phyloP scores from a whole-genome alignment of 2,113 vertebrate genomes.

The Halichoerus grypus region DNA sequence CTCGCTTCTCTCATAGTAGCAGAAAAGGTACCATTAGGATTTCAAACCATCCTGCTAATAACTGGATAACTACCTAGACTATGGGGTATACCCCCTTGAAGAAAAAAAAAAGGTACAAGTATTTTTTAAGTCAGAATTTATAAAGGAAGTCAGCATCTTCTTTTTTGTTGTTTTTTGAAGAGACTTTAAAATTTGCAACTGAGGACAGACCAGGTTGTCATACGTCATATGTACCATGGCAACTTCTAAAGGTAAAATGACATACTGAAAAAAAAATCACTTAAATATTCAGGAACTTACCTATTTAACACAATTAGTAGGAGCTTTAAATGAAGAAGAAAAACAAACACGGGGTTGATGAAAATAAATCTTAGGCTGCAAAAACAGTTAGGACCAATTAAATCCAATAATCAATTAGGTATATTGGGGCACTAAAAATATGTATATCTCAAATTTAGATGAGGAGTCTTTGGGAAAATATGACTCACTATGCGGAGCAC shows the following conservation, averaged over 20 bases:
- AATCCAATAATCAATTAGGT: conserved; percentile 32
- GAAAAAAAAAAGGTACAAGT: not conserved
- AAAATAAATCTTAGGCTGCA: conserved; percentile 49
- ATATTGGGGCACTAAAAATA: not conserved
- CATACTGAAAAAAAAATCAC: conserved; percentile 16
- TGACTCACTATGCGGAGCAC: not conserved
- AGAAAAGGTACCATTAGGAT: not conserved
- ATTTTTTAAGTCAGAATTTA: conserved; percentile 10
- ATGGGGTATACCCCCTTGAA: not conserved
- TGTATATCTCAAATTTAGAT: not conserved
- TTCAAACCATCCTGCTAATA: not conserved
- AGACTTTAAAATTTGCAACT: not conserved
- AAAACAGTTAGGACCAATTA: conserved; percentile 41
- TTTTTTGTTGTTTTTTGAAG: not conserved
- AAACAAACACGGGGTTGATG: not conserved
- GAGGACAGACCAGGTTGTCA: not conserved
- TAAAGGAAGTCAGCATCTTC: not conserved
- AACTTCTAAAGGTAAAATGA: conserved; percentile 43
- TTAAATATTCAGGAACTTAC: conserved; percentile 24
- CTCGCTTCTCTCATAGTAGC: not conserved
- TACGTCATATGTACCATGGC: not conserved
- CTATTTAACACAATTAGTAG: conserved; percentile 18
- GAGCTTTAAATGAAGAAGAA: conserved; percentile 26
- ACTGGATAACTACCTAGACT: not conserved
- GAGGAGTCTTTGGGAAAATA: conserved; percentile 13